phyloP scores from a whole-genome alignment of 2,113 vertebrate species.

The Turdus rufiventris region DNA sequence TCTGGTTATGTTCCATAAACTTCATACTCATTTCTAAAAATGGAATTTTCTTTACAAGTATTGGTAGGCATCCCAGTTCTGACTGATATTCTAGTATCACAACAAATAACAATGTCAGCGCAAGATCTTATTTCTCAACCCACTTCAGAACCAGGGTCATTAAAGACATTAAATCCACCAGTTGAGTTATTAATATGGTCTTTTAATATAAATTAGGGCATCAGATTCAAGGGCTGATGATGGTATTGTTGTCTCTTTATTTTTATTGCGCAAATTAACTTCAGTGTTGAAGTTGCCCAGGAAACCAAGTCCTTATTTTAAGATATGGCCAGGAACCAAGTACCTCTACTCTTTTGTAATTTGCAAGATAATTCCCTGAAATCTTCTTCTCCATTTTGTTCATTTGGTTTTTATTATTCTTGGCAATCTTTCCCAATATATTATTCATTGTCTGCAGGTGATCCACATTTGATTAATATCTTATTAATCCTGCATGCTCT shows the following conservation, averaged over 20 bases:
- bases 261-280: background rate
- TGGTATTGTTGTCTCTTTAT: background rate
- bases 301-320: background rate
- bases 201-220: background rate
- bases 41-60: background rate
- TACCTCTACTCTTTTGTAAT: background rate
- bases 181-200: background rate
- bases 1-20: background rate
- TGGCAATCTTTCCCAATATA: background rate
- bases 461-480: background rate
- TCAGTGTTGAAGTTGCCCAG: background rate
- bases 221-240: background rate
- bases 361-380: background rate
- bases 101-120: background rate
- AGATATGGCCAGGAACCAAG: background rate
- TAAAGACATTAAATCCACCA: background rate
- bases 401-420: background rate
- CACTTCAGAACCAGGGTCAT: background rate
- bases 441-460: background rate
- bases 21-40: background rate
- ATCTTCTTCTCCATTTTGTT: background rate
- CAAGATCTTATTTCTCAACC: background rate
- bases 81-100: background rate
- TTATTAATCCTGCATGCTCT: background rate
- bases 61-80: background rate